These are phyloP conservation scores for Lissonota sp. DNA, from an alignment of 2,888 invertebrate species.

Conservation along the genomic window DNA sequence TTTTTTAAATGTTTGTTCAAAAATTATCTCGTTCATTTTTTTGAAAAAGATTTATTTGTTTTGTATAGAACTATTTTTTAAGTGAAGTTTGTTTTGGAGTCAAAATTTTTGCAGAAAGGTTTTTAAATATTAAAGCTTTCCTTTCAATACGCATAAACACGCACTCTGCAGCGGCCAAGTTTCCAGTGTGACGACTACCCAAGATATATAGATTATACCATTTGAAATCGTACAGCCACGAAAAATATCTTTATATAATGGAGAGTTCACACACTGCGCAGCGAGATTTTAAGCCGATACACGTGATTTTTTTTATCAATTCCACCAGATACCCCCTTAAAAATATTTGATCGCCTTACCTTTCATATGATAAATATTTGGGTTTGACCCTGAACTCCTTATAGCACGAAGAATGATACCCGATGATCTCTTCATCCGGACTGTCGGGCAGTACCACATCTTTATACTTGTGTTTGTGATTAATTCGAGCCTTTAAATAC, in stretches of 20 bases:
- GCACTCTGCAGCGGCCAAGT: background rate
- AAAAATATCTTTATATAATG: too few relatives aligned
- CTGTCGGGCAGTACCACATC: slow-evolving; percentile 43
- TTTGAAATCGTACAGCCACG: background rate
- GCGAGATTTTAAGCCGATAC: background rate
- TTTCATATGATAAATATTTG: slow-evolving; percentile 27
- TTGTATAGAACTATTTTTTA: too few relatives aligned
- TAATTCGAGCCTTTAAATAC: slow-evolving; percentile 8
- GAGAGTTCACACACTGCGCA: background rate
- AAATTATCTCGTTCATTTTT: too few relatives aligned
- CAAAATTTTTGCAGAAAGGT: too few relatives aligned
- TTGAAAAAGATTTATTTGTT: too few relatives aligned
- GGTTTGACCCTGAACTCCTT: slow-evolving; percentile 27
- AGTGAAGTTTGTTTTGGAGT: too few relatives aligned
- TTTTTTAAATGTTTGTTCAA: too few relatives aligned
- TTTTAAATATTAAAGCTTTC: too few relatives aligned
- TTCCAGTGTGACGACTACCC: background rate
- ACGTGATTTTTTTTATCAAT: background rate
- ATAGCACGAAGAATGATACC: slow-evolving; percentile 44
- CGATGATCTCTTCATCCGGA: slow-evolving; percentile 46
- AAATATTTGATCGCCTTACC: slow-evolving; percentile 27
- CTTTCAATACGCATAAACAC: too few relatives aligned
- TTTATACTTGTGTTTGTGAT: slow-evolving; percentile 42
- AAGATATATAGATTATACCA: background rate
- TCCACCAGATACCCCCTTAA: background rate